Evolutionary conservation across 1,140 invertebrate genomes (phyloP).

Genomic region (Parasteatoda tepidariorum): DNA sequence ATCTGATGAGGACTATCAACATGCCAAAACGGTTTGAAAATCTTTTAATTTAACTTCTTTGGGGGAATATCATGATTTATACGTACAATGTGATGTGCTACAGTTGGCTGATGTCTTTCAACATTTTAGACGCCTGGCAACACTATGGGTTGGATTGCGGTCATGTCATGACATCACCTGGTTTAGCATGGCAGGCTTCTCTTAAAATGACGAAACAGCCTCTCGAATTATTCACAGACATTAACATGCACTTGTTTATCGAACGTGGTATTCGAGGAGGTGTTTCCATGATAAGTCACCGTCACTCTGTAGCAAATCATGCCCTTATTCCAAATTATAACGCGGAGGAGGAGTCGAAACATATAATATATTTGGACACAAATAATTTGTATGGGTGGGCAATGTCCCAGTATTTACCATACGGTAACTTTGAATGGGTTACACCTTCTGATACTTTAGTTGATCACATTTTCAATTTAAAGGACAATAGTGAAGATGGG

Average conservation of each 20-base stretch:
- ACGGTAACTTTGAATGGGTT: conserved; percentile 49
- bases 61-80: no score
- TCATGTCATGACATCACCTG: background rate
- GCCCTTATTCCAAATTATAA: conserved; percentile 2
- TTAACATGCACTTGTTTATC: background rate
- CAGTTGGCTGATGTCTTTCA: no score
- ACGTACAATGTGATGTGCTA: no score
- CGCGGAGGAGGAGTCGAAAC: conserved; percentile 10
- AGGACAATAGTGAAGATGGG: conserved; percentile 40
- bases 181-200: background rate
- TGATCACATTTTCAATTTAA: background rate
- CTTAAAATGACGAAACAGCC: background rate
- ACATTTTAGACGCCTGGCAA: conserved; percentile 28
- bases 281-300: background rate
- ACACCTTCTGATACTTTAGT: background rate
- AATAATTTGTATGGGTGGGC: conserved; percentile 64
- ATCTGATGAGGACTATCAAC: no score
- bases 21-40: no score
- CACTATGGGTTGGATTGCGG: background rate
- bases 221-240: conserved; percentile 18
- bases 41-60: no score
- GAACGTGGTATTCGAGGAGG: background rate
- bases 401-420: conserved; percentile 40
- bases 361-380: conserved; percentile 64
- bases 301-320: background rate